Percentiles rank a stretch among this genome's conserved stretches.
phyloP scores from a whole-genome alignment of 2,797 vertebrate species.

The Ibycter americanus region DNA sequence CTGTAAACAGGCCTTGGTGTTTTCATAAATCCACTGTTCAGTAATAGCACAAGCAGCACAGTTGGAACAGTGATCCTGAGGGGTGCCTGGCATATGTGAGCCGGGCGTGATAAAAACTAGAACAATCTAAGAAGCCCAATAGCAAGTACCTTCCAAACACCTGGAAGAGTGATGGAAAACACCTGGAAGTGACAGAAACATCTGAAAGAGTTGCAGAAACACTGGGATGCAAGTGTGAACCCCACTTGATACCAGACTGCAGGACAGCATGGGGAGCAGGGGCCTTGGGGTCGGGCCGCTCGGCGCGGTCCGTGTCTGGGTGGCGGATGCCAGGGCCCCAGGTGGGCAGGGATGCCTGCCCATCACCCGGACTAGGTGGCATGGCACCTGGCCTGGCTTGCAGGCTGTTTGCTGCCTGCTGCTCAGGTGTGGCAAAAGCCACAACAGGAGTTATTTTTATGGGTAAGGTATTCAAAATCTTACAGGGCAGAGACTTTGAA shows the following conservation, averaged over 20 bases:
- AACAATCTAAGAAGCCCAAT: neutral
- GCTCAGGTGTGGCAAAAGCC: neutral
- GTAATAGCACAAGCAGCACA: neutral
- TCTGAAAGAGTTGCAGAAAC: neutral
- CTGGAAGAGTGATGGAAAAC: accelerated
- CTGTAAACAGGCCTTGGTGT: neutral
- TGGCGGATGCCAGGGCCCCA: too few relatives aligned
- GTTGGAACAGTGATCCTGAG: neutral
- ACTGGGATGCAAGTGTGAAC: accelerated
- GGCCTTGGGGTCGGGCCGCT: too few relatives aligned
- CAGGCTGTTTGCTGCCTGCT: accelerated
- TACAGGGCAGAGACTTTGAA: neutral
- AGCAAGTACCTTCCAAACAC: neutral
- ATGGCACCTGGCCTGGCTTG: neutral
- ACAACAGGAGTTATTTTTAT: accelerated
- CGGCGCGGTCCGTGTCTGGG: neutral
- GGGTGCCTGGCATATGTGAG: neutral
- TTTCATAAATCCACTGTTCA: neutral
- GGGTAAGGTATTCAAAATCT: neutral
- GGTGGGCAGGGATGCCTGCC: too few relatives aligned
- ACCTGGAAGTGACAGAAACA: accelerated
- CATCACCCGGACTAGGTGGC: too few relatives aligned
- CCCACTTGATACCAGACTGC: accelerated
- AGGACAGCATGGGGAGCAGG: accelerated
- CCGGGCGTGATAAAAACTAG: accelerated